Conservation (phyloP, 2,113 vertebrate genomes). For the Guaruba guarouba region DNA sequence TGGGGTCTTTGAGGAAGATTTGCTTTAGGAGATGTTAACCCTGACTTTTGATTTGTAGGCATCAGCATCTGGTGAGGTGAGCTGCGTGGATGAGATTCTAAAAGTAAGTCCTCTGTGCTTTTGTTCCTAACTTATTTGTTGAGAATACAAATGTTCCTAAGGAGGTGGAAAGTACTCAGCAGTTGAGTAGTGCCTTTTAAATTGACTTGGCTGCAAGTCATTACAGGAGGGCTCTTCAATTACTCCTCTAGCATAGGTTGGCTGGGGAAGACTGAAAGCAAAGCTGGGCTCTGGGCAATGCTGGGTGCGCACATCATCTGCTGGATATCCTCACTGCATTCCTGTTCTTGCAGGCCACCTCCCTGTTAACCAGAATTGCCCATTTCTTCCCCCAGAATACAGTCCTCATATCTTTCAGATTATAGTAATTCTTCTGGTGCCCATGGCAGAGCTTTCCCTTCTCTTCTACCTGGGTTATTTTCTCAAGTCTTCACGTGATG, state of each 20-base stretch:
- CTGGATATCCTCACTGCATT: not conserved
- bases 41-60: conserved; percentile 77
- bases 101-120: conserved; percentile 82
- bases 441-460: not conserved
- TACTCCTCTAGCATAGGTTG: not conserved
- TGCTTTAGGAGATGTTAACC: not conserved
- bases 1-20: not conserved
- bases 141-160: not conserved
- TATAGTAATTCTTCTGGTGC: not conserved
- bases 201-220: not conserved
- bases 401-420: not conserved
- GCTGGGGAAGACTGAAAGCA: not conserved
- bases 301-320: not conserved
- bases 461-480: not conserved
- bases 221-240: not conserved
- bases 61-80: conserved; percentile 88
- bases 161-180: not conserved
- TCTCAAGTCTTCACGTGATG: not conserved
- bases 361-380: not conserved
- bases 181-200: not conserved
- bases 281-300: not conserved
- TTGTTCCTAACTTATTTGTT: not conserved
- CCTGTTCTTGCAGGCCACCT: not conserved
- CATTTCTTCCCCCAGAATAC: not conserved
- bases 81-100: conserved; percentile 97